These are phyloP conservation scores for Sitta carolinensis DNA, from an alignment of 2,797 vertebrate species.

Conservation along the genomic window DNA sequence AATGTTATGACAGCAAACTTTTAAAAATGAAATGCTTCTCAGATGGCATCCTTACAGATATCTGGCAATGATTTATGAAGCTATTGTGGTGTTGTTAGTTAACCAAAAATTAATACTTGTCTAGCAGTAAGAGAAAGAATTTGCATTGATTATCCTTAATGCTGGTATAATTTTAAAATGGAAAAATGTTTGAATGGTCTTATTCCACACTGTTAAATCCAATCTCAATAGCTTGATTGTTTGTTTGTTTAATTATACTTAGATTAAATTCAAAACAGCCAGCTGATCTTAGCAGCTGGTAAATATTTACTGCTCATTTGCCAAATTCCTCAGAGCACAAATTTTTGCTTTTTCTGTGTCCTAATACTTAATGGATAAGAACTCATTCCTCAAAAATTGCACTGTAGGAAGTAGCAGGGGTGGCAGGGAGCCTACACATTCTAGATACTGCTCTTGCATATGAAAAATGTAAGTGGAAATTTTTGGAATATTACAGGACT, in stretches of 20 bases:
- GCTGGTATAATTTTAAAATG: neutral
- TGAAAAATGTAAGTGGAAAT: neutral
- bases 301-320: slow-evolving; percentile 64
- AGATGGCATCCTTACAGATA: slow-evolving; percentile 11
- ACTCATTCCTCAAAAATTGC: neutral
- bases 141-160: neutral
- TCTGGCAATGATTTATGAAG: slow-evolving; percentile 24
- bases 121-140: neutral
- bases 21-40: slow-evolving; percentile 3
- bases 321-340: slow-evolving; percentile 42
- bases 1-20: neutral
- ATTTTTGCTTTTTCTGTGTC: slow-evolving; percentile 12
- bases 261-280: slow-evolving; percentile 57
- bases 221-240: slow-evolving; percentile 4
- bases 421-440: neutral
- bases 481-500: neutral
- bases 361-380: slow-evolving; percentile 18
- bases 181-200: slow-evolving; percentile 15
- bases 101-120: slow-evolving; percentile 15
- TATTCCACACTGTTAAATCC: slow-evolving; percentile 34
- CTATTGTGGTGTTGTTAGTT: slow-evolving; percentile 14
- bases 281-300: slow-evolving; percentile 61
- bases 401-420: neutral
- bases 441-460: neutral
- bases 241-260: slow-evolving; percentile 59